Base-by-base conservation (phyloP, 2,888 invertebrate genomes). In the Stenolophus ochropezus region DNA sequence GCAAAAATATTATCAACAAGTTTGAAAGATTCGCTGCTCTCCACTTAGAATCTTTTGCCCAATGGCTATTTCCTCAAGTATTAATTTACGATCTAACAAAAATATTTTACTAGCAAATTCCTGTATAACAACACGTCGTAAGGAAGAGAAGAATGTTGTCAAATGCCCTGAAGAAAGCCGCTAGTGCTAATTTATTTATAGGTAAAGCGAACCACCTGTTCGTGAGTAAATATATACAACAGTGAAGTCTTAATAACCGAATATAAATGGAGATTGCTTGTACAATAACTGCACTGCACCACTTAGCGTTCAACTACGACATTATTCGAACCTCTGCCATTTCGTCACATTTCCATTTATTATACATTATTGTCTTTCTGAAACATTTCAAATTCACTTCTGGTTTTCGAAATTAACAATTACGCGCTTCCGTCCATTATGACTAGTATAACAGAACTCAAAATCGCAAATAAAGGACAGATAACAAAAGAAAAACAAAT, bases 201-300 rank as follows among this genome's bases (percentile, higher is more conserved):
- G 79, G 79, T 69, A 79, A 79, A 79, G 69, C 79, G 69, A 79
- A 79, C 79, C 79, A 79, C 69, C 69, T 79, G 79, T 79, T 27
- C 49, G 42, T 47, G 23, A 42, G 33, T 42, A 42, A 42, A 42
- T 42, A 42, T 47, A 61, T 71, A 71, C 20, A 71, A 47, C 47
- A 47, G 20, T 73, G 49, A 47, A 25, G 51, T 51, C 79, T 79
- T 79, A 79, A 79, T 79, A 79, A 69, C 79, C 79, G 69, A 79
- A 79, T 79, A 69, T 79, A 79, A 79, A 79, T 79, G 79, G 79
- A 79, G 51, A 79, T 79, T 79, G 18, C 79, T 77, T 73, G 73
- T 73, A 18, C 2, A 73, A 73, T 69, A 33, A 69, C 23, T 61
- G 61, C 23, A 23, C 56, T 21, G 56, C 20, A 56, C 56, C 56